Evolutionary conservation across 2,797 vertebrate genomes (phyloP).

Genomic region (Adrianichthys oophorus): DNA sequence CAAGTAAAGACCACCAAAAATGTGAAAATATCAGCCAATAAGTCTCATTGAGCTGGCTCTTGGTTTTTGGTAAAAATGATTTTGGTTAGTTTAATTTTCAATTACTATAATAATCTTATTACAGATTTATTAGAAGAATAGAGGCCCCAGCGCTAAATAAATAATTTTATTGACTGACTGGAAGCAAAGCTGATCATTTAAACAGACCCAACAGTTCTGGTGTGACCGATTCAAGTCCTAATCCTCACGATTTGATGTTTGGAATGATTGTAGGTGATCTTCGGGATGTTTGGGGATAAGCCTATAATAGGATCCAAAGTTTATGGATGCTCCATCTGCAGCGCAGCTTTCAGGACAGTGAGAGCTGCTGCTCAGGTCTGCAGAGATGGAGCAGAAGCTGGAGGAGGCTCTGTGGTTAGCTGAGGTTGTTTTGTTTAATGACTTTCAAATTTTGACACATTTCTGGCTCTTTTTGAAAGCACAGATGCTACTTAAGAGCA

Average conservation of each 20-base stretch:
- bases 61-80: too few species aligned
- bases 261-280: not conserved
- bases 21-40: too few species aligned
- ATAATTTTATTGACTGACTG: slow-evolving; percentile 2
- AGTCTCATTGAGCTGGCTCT: too few species aligned
- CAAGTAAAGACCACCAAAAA: too few species aligned
- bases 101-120: too few species aligned
- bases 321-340: slow-evolving; percentile 45
- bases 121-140: not conserved
- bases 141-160: not conserved
- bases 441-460: not conserved
- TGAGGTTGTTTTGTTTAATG: slow-evolving; percentile 27
- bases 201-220: not conserved
- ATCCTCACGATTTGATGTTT: too few species aligned
- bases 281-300: slow-evolving; percentile 27
- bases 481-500: not conserved
- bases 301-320: slow-evolving; percentile 33
- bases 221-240: not conserved
- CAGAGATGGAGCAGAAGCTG: slow-evolving; percentile 13
- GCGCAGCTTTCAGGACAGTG: slow-evolving; percentile 30
- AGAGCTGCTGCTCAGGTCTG: slow-evolving; percentile 21
- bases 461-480: not conserved
- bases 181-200: slow-evolving; percentile 1
- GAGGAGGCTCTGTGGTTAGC: slow-evolving; percentile 15
- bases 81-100: too few species aligned